Base-by-base conservation (phyloP, 2,888 invertebrate species). In the Agonum fuliginosum region DNA sequence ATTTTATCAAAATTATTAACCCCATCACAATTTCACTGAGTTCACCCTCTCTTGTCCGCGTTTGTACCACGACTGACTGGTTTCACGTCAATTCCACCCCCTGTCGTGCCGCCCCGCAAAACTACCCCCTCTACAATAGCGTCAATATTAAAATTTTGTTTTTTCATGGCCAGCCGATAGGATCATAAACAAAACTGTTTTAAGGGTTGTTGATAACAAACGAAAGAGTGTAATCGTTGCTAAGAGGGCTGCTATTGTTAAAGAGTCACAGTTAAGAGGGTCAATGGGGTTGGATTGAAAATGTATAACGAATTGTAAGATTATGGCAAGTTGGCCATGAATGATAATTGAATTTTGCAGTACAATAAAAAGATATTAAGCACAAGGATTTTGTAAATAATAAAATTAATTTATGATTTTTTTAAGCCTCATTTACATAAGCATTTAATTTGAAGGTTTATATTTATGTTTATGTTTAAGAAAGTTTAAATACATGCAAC, bases 81-180 rank as follows among this genome's bases (percentile, higher is more conserved):
- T 5, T 8, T 62, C 27, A 46, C 27, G 58, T 62, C 58, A 62
- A 46, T 22, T 22, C 6, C 34, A 62, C 2, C 30, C 58, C 30
- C 58, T 30, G 5, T 5, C 58, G 58, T 62, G 3, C 30, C 17
- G 6, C 46, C 58, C 58, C 20, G 54, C 14, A 62, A 12, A 48
- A 17, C 48, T 20, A 30, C 27, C 3, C 27, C 30, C 54, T 24
- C 54, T 8, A 22, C 54, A 54, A 3, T 6, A 62, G 10, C 20
- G 58, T 62, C 58, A 27, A 62, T 62, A 62, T 62, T 62, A 62
- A 62, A 62, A 62, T 62, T 62, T 62, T 27, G 24, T 54, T 54
- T 30, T 58, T 62, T 62, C 58, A 62, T 62, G 58, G 58, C 58
- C 58, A 62, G 6, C 30, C 58, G 10, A 62, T 62, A 30, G 6